A percentile compares a stretch with the other conserved stretches of the same genome.
Evolutionary conservation across 2,888 invertebrate genomes (phyloP).

Genomic region (Cryptus viduatorius): DNA sequence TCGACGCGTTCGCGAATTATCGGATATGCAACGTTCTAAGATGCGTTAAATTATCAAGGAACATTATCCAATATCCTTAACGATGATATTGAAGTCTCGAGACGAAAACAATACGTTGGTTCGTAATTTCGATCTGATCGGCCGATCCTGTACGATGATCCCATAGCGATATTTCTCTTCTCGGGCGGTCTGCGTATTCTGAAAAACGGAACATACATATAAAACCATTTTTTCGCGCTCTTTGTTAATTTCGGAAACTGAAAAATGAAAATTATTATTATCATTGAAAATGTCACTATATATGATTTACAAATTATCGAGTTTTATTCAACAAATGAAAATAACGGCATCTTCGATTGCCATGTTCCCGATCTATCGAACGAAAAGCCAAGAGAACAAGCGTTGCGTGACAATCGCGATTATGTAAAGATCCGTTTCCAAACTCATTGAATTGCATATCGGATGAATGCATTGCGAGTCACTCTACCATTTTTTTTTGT

Average conservation of each 20-base stretch:
- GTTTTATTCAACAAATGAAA: background rate
- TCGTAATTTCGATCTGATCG: too few species aligned
- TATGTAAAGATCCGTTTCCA: constrained; percentile 9
- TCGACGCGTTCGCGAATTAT: constrained; percentile 15
- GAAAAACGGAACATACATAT: background rate
- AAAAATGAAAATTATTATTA: background rate
- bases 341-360: background rate
- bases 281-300: background rate
- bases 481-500: constrained; percentile 4
- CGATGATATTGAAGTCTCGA: background rate
- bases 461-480: background rate
- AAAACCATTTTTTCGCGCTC: background rate
- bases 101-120: background rate
- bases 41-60: constrained; percentile 25
- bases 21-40: background rate
- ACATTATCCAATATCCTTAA: constrained; percentile 19
- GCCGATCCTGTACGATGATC: too few species aligned
- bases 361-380: constrained; percentile 3
- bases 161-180: too few species aligned
- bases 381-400: background rate
- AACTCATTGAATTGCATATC: constrained; percentile 30
- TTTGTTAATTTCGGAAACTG: background rate
- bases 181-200: background rate
- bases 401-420: constrained; percentile 1
- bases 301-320: background rate